phyloP scores from a whole-genome alignment of 64 coral and sea anemone species.

The Pocillopora verrucosa region DNA sequence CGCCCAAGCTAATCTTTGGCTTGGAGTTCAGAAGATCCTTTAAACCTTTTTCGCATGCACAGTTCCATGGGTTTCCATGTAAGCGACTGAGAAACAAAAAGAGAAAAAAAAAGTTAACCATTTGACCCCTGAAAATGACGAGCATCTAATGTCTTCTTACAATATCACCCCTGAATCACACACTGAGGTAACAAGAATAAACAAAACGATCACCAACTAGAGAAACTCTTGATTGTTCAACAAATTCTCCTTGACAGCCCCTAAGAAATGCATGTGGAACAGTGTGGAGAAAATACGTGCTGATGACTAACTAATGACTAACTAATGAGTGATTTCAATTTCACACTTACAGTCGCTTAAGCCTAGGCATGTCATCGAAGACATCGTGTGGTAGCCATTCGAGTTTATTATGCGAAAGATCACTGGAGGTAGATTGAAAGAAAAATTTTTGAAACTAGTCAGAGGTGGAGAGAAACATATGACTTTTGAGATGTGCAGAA shows the following conservation, averaged over 20 bases:
- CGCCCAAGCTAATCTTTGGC: background rate
- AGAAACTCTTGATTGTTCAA: no score
- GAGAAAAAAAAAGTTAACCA: background rate
- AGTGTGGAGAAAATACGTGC: no score
- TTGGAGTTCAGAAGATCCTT: background rate
- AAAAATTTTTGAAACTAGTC: background rate
- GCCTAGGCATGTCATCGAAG: background rate
- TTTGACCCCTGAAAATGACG: no score
- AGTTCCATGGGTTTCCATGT: background rate
- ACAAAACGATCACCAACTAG: no score
- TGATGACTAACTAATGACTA: no score
- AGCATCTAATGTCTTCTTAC: no score
- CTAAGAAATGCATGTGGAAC: no score
- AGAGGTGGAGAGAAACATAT: no score
- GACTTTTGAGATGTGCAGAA: no score
- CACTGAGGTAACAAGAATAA: no score
- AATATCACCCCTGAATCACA: no score
- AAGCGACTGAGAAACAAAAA: background rate
- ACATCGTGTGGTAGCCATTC: background rate
- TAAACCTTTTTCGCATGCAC: background rate
- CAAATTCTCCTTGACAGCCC: no score
- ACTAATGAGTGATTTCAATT: background rate
- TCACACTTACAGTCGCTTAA: background rate
- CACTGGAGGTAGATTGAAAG: background rate
- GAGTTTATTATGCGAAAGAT: constrained; percentile 13